A percentile compares a stretch with the other conserved stretches of the same genome.
phyloP scores from a whole-genome alignment of 2,888 invertebrate genomes.

The Drosophila formosana region DNA sequence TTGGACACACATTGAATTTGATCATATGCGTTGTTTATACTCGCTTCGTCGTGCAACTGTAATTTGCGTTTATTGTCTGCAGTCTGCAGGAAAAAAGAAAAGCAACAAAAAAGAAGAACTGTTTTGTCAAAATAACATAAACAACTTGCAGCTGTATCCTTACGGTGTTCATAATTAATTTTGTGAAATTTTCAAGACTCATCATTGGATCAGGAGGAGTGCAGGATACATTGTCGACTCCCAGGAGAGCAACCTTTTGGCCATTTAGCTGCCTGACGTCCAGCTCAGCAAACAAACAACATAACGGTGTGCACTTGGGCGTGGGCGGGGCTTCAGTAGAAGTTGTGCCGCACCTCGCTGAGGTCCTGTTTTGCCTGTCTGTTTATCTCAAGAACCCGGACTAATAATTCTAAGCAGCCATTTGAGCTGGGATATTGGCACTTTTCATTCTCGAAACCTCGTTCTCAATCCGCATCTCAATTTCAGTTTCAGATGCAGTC shows the following conservation, averaged over 20 bases:
- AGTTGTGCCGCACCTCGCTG: conserved; percentile 38
- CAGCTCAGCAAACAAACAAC: conserved; percentile 48
- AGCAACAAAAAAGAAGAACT: conserved; percentile 44
- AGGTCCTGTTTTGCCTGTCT: conserved; percentile 10
- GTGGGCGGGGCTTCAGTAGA: conserved; percentile 43
- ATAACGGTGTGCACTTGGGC: conserved; percentile 50
- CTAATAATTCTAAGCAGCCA: conserved; percentile 46
- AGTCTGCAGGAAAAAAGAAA: conserved; percentile 17
- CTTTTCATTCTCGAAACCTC: conserved; percentile 50
- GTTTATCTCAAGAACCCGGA: conserved; percentile 39
- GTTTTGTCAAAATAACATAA: conserved; percentile 66
- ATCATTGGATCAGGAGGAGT: conserved; percentile 58
- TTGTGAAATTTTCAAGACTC: conserved; percentile 79
- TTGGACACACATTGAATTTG: conserved; percentile 52
- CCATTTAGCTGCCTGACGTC: conserved; percentile 73
- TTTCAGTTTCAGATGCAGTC: background rate
- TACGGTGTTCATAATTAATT: conserved; percentile 77
- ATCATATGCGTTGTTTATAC: conserved; percentile 73
- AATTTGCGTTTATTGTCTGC: conserved; percentile 76
- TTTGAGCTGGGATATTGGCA: conserved; percentile 67
- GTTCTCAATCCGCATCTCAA: conserved; percentile 19
- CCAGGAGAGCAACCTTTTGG: conserved; percentile 82
- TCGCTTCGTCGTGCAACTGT: conserved; percentile 52
- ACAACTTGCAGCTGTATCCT: conserved; percentile 47
- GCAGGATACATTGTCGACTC: conserved; percentile 58